A percentile compares a stretch with the other conserved stretches of the same genome.
phyloP scores from a whole-genome alignment of 2,113 vertebrate species.

The Festucalex cinctus region DNA sequence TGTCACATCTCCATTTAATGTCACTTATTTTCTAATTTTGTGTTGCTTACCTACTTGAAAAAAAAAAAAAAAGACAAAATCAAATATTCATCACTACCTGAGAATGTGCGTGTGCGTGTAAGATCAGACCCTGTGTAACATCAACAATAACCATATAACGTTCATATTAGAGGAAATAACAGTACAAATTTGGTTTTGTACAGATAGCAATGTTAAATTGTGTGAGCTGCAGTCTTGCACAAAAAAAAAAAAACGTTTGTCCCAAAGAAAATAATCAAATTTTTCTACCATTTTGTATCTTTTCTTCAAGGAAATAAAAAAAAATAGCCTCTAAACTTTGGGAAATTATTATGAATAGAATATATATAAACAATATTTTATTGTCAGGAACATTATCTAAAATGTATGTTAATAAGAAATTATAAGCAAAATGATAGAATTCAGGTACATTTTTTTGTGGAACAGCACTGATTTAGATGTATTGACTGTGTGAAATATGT shows the following conservation, averaged over 20 bases:
- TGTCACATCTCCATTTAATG: conserved; percentile 3
- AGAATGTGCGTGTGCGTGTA: conserved; percentile 29
- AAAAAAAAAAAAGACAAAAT: conserved; percentile 15
- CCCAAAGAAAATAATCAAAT: conserved; percentile 62
- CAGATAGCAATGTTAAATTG: conserved; percentile 29
- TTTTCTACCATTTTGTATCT: conserved; percentile 62
- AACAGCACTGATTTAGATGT: conserved; percentile 28
- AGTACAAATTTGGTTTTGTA: conserved; percentile 35
- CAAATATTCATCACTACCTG: not conserved
- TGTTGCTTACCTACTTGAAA: conserved; percentile 30
- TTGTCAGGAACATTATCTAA: conserved; percentile 55
- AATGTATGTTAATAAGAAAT: conserved; percentile 42
- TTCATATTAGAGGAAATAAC: conserved; percentile 16
- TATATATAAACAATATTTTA: conserved; percentile 59
- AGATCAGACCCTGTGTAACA: conserved; percentile 67
- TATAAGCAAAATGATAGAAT: conserved; percentile 42
- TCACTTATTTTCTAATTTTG: not conserved
- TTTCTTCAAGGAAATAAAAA: conserved; percentile 38
- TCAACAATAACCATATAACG: conserved; percentile 30
- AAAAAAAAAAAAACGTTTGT: conserved; percentile 39
- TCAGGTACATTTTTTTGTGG: conserved; percentile 50
- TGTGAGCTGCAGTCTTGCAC: conserved; percentile 48
- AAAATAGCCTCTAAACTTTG: conserved; percentile 43
- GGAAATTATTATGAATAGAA: conserved; percentile 53
- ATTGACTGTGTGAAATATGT: not conserved